Conservation (phyloP, 2,113 vertebrate species). For the Erythrolamprus reginae region DNA sequence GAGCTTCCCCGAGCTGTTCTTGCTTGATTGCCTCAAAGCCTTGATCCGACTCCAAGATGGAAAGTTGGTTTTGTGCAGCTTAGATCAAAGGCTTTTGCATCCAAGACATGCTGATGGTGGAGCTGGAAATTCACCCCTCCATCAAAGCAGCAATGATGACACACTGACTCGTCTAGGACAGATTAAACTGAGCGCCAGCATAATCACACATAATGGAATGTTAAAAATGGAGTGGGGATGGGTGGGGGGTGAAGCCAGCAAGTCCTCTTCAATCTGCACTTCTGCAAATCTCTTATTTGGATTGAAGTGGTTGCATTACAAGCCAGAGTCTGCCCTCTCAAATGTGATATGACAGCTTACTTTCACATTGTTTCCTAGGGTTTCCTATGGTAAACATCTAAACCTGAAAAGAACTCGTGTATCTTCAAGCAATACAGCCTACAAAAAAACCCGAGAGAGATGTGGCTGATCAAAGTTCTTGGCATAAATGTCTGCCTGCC, state of each 20-base stretch:
- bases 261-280: neutral
- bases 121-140: constrained; percentile 8
- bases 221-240: constrained; percentile 13
- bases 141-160: constrained; percentile 37
- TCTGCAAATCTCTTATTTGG: constrained; percentile 13
- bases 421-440: neutral
- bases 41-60: constrained; percentile 32
- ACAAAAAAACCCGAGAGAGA: too few relatives aligned
- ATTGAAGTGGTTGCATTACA: neutral
- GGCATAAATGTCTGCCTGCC: neutral
- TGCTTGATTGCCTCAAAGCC: constrained; percentile 46
- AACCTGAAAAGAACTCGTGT: neutral
- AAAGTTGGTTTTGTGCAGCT: constrained; percentile 20
- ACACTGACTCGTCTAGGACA: constrained; percentile 51
- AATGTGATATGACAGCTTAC: neutral
- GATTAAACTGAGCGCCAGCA: constrained; percentile 24
- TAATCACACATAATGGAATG: neutral
- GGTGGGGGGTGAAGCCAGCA: neutral
- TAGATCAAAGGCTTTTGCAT: constrained; percentile 36
- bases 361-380: neutral
- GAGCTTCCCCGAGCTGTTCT: constrained; percentile 52
- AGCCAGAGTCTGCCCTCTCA: neutral
- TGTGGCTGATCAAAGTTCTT: neutral
- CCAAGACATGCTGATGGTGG: constrained; percentile 24
- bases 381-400: neutral